Evolutionary conservation across 2,797 vertebrate genomes (phyloP).

Genomic region (Hoplostethus atlanticus): DNA sequence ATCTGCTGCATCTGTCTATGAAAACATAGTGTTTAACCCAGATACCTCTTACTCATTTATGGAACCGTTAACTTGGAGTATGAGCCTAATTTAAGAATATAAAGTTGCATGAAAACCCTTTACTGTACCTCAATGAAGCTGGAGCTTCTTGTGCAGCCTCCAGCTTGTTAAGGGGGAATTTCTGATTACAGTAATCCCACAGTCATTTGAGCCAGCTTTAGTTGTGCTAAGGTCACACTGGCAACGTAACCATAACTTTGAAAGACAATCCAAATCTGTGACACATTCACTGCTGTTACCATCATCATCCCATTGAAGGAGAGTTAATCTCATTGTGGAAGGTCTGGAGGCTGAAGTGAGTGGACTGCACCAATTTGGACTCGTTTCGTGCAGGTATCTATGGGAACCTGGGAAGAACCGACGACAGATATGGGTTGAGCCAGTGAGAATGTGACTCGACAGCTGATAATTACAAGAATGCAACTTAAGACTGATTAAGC

Average conservation of each 20-base stretch:
- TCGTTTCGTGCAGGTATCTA: not conserved
- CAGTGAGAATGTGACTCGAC: slow-evolving; percentile 32
- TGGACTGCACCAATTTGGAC: slow-evolving; percentile 34
- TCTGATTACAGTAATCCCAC: slow-evolving; percentile 62
- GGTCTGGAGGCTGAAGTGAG: slow-evolving; percentile 29
- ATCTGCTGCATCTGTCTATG: not conserved
- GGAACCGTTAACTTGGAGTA: not conserved
- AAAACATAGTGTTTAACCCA: not conserved
- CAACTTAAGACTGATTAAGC: slow-evolving; percentile 37
- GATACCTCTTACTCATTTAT: not conserved
- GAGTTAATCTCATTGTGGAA: slow-evolving; percentile 28
- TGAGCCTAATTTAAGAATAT: not conserved
- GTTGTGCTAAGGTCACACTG: slow-evolving; percentile 50
- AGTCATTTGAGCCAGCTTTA: slow-evolving; percentile 73
- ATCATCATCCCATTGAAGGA: slow-evolving; percentile 12
- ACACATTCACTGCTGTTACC: slow-evolving; percentile 27
- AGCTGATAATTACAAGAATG: slow-evolving; percentile 55
- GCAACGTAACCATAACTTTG: slow-evolving; percentile 48
- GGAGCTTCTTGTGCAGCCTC: not conserved
- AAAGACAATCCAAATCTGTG: slow-evolving; percentile 52
- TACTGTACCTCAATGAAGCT: not conserved
- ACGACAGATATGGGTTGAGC: not conserved
- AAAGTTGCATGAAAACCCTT: not conserved
- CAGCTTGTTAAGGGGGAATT: slow-evolving; percentile 31
- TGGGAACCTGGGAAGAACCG: not conserved